Base-by-base conservation (phyloP, 1,140 invertebrate species). In the Geopemphigus sp. region DNA sequence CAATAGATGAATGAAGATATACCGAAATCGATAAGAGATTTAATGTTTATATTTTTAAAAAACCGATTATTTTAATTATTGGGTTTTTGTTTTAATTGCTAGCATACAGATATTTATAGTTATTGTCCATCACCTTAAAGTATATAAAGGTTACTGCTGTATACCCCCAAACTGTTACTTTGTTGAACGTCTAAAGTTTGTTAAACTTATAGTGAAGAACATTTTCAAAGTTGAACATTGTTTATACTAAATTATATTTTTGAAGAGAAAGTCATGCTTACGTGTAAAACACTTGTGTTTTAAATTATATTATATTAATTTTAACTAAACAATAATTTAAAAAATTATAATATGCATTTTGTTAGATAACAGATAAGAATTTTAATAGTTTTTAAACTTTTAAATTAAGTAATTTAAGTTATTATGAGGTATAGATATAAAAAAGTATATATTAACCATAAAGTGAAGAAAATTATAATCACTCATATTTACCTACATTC, bases 151-250 rank as follows among this genome's bases (percentile, higher is more conserved):
- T 66, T 66, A 14, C n/a, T 0, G 11, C 39, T 14, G 29, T 66
- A n/a, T 10, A n/a, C 17, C 14, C 29, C 32, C 19, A 64, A 64
- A 22, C 32, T 45, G 29, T 66, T 66, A 45, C 63, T 66, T 66
- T 66, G 45, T 22, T n/a, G 32, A 45, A 66, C n/a, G 63, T 39
- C 45, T 10, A 66, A 66, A 66, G 63, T 66, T 45, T 66, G 45
- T 45, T 8, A 45, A 66, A 66, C 63, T 39, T 64, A 15, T 17
- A 29, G 12, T 12, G 11, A 45, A 45, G 1, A 66, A 22, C 12
- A 45, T 66, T n/a, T 66, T 45, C 12, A 45, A 11, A 66, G 32
- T 66, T 45, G 12, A 45, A 47, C 32, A 14, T 45, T 24, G 32
- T 45, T 22, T 66, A 50, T 22, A 15, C 1, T 10, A 66, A 66